Evolutionary conservation across 1,140 invertebrate species (phyloP), one percentile per base, ranked within the genome.

Genomic region (Chironomus striatipennis): DNA sequence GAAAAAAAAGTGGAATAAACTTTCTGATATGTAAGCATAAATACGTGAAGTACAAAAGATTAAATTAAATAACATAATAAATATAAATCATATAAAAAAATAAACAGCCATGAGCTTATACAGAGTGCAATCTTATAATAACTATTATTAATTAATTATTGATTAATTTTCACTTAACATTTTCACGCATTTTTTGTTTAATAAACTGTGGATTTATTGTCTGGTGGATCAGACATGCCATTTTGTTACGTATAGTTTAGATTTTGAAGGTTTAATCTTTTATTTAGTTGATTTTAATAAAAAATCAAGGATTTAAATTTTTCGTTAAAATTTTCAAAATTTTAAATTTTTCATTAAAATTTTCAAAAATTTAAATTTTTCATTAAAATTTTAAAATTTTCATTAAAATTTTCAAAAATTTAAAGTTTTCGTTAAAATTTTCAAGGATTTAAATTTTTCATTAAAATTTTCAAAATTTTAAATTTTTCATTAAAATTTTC

Each of bases 51-150:
- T 57, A 57, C 12, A 15, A 57, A 57, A n/a, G n/a, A n/a, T n/a
- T n/a, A 57, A 15, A n/a, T 12, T n/a, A 57, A 57, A 57, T 57
- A 57, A 57, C 12, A n/a, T 57, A 47, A 47, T 47, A n/a, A n/a
- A n/a, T 15, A 57, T n/a, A 12, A 57, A 57, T n/a, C 47, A 57
- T n/a, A 57, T 10, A 47, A 57, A 57, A n/a, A 4, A 12, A 57
- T 15, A 57, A 57, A 57, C 47, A 57, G 47, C 47, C 47, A 57
- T n/a, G 47, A 57, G 47, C 47, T 15, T 57, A 57, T 57, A 57
- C 5, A 57, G 47, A 57, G 47, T 57, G 47, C 47, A 57, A 57
- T 5, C 12, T 15, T 57, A 57, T 15, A 57, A 12, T 57, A 57
- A 5, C n/a, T 57, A 5, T 57, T 15, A 15, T 57, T 57, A 5